Percentiles rank a stretch among this genome's conserved stretches.
Evolutionary conservation across 2,113 vertebrate species (phyloP).

Genomic region (Glaucomys volans): DNA sequence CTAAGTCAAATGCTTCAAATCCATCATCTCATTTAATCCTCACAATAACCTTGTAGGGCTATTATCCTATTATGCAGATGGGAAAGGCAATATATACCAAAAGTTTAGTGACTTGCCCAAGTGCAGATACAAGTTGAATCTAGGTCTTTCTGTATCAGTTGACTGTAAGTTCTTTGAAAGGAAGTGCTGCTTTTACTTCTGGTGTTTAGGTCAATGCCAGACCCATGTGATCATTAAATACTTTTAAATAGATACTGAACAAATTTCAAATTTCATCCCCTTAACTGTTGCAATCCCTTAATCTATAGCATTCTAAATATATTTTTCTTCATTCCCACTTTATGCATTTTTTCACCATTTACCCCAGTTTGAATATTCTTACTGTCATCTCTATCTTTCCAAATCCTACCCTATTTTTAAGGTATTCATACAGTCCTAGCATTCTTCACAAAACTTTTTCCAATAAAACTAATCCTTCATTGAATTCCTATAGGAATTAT

Average conservation of each 20-base stretch:
- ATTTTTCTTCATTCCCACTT: neutral
- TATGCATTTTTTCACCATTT: neutral
- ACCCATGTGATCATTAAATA: neutral
- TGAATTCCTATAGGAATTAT: constrained; percentile 36
- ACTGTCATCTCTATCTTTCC: constrained; percentile 17
- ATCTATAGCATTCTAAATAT: neutral
- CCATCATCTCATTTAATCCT: neutral
- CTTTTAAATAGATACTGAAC: constrained; percentile 21
- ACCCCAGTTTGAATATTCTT: constrained; percentile 33
- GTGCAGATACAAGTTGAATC: neutral
- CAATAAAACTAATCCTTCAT: constrained; percentile 13
- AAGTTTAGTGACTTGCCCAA: neutral
- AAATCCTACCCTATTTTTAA: neutral
- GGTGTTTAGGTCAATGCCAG: too few relatives aligned
- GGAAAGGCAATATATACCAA: constrained; percentile 28
- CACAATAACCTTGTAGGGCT: neutral
- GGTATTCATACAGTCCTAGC: neutral
- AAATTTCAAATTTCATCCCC: constrained; percentile 9
- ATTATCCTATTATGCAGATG: neutral
- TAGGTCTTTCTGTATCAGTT: neutral
- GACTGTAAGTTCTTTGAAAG: neutral
- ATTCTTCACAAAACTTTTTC: neutral
- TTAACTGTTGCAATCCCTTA: neutral
- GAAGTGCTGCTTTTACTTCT: neutral
- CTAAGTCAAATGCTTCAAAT: neutral